phyloP scores from a whole-genome alignment of 35 echinoderm and acorn worm species.

The Ophioderma brevispina region DNA sequence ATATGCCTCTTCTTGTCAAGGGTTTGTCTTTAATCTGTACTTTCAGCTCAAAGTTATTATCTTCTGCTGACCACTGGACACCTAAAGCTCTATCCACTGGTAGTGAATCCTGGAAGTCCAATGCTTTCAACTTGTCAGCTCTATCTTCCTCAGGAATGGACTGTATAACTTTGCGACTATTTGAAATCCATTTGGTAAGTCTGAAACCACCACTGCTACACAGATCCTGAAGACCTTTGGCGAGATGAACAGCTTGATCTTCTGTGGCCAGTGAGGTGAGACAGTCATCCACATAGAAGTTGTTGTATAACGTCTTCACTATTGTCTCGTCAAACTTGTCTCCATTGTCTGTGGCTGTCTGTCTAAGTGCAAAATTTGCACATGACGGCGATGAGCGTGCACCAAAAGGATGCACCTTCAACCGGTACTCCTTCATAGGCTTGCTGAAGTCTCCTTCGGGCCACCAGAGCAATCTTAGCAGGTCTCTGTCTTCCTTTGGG shows the following conservation, averaged over 20 bases:
- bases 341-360: conserved; percentile 38
- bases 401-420: conserved; percentile 61
- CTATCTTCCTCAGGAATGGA: conserved; percentile 39
- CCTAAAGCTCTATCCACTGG: conserved; percentile 64
- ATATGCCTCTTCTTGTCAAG: conserved; percentile 44
- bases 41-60: conserved; percentile 38
- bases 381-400: conserved; percentile 51
- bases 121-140: conserved; percentile 37
- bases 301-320: background rate
- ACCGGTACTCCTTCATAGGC: conserved; percentile 23
- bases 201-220: conserved; percentile 35
- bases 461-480: conserved; percentile 54
- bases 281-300: conserved; percentile 78
- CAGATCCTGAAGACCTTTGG: conserved; percentile 6
- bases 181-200: conserved; percentile 48
- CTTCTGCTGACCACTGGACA: conserved; percentile 52
- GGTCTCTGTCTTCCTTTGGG: conserved; percentile 33
- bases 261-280: background rate
- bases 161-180: conserved; percentile 24
- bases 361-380: conserved; percentile 27
- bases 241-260: conserved; percentile 24
- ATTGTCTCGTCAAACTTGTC: conserved; percentile 11
- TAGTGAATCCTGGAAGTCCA: conserved; percentile 16
- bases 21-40: conserved; percentile 20
- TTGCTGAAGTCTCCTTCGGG: conserved; percentile 35